Percentiles rank a stretch among this genome's conserved stretches.
phyloP scores from a whole-genome alignment of 2,113 vertebrate genomes.

The Numenius arquata region DNA sequence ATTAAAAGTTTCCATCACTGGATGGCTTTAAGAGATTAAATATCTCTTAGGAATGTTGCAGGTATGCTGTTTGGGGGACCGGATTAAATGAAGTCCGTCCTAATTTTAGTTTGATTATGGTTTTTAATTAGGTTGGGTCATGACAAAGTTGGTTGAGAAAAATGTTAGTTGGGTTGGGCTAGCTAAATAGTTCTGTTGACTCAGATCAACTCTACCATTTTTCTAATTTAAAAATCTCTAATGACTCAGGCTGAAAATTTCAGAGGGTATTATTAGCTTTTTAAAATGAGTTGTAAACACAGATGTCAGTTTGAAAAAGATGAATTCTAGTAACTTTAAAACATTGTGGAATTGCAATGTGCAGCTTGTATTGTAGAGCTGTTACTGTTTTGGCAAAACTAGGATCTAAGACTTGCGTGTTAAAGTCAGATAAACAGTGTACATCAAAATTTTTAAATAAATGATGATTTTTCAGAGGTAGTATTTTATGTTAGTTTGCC shows the following conservation, averaged over 20 bases:
- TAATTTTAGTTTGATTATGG: neutral
- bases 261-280: neutral
- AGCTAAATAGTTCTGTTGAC: neutral
- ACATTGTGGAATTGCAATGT: neutral
- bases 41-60: neutral
- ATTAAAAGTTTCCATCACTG: neutral
- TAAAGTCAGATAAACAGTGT: neutral
- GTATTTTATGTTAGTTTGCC: neutral
- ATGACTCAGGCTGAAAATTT: neutral
- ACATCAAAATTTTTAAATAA: neutral
- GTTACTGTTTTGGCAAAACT: neutral
- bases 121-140: slow-evolving; percentile 25
- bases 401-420: neutral
- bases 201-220: neutral
- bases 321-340: neutral
- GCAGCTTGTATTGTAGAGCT: neutral
- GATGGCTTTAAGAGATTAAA: neutral
- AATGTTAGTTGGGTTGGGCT: neutral
- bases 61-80: neutral
- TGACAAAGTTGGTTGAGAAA: neutral
- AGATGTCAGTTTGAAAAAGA: neutral
- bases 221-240: neutral
- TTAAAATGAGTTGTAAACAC: slow-evolving; percentile 27
- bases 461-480: neutral
- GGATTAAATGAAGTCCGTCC: neutral